Percentiles rank a stretch among this genome's conserved stretches.
Conservation (phyloP, 2,113 vertebrate genomes). For the Meriones unguiculatus region DNA sequence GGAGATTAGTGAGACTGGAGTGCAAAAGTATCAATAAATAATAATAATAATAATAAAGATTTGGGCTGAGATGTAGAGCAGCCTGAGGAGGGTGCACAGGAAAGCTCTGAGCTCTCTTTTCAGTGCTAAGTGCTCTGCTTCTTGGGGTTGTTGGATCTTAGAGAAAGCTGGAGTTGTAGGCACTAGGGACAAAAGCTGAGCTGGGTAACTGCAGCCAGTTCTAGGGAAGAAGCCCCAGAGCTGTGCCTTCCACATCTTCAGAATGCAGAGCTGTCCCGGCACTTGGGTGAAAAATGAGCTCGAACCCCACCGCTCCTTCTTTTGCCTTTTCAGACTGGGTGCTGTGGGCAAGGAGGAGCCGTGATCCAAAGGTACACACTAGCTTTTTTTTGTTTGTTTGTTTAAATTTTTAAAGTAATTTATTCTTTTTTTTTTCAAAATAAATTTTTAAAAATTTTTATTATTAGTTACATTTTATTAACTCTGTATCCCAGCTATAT, state of each 20-base stretch:
- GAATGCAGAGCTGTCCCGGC: not conserved
- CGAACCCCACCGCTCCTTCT: not conserved
- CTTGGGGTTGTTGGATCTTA: not conserved
- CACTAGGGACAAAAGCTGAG: not conserved
- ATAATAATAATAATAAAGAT: not conserved
- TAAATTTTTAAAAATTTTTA: too few relatives aligned
- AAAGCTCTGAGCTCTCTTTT: not conserved
- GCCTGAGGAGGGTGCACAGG: not conserved
- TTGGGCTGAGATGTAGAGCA: not conserved
- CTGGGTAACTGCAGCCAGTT: not conserved
- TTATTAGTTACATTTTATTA: too few relatives aligned
- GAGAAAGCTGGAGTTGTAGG: conserved; percentile 10
- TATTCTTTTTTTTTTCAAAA: too few relatives aligned
- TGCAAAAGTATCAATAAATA: too few relatives aligned
- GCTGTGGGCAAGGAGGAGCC: not conserved
- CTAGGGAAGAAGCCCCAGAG: not conserved
- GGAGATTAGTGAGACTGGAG: too few relatives aligned
- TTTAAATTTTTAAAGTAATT: too few relatives aligned
- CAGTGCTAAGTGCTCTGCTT: not conserved
- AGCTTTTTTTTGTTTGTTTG: too few relatives aligned
- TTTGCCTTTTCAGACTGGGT: not conserved
- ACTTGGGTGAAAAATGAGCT: not conserved
- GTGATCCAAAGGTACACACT: not conserved
- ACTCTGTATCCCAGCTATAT: too few relatives aligned
- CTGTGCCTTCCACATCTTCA: not conserved